Evolutionary conservation across 2,113 vertebrate species (phyloP).

Genomic region (Tauraco erythrolophus): DNA sequence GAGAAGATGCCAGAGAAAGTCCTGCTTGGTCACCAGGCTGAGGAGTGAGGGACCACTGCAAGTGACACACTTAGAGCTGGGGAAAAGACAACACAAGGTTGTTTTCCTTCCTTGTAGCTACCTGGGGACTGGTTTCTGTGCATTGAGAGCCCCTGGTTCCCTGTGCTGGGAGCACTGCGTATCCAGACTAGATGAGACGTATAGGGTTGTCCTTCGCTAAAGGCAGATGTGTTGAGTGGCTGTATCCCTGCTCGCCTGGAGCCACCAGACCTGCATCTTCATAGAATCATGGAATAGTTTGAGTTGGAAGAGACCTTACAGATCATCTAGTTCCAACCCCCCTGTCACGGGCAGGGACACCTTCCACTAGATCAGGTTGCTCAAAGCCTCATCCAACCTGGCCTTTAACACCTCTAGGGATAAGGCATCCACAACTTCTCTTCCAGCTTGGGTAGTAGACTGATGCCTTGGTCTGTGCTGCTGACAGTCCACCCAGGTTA

Average conservation of each 20-base stretch:
- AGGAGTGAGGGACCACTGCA: neutral
- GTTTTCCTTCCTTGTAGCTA: rapidly evolving
- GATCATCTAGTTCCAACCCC: no score
- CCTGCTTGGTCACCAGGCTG: neutral
- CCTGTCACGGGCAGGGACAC: no score
- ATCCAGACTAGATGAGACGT: neutral
- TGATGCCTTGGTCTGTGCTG: neutral
- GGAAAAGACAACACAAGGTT: neutral
- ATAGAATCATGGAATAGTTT: no score
- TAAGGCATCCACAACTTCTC: no score
- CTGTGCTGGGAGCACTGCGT: neutral
- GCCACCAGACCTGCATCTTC: neutral
- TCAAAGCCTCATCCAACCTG: no score
- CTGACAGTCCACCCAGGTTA: neutral
- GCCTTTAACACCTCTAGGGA: no score
- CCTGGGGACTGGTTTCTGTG: neutral
- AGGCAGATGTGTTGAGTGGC: rapidly evolving
- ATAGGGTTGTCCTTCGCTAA: neutral
- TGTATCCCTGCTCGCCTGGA: neutral
- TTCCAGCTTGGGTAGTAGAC: neutral
- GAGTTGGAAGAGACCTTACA: no score
- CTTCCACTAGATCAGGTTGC: no score
- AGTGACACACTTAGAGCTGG: neutral
- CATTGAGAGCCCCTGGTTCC: neutral
- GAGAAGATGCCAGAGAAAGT: neutral